Percentiles rank a stretch among this genome's conserved stretches.
These are phyloP conservation scores for Drosophila demipolita DNA, from an alignment of 2,888 invertebrate genomes.

Conservation along the genomic window DNA sequence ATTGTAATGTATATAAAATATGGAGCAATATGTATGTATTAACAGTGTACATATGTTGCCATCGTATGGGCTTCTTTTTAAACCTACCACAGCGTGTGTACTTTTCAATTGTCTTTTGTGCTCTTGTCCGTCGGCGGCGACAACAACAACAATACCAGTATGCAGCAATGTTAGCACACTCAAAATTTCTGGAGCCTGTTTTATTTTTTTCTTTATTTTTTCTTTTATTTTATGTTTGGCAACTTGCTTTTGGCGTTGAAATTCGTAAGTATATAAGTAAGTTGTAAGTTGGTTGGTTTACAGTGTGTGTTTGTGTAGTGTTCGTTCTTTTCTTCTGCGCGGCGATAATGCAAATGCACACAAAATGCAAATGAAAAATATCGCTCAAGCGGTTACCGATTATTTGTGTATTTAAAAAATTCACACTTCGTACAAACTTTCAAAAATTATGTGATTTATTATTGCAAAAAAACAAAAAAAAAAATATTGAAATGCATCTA, in stretches of 20 bases:
- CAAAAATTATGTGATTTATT: slow-evolving; percentile 34
- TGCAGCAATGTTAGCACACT: slow-evolving; percentile 61
- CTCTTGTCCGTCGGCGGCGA: slow-evolving; percentile 45
- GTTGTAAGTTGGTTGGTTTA: slow-evolving; percentile 5
- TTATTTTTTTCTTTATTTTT: background rate
- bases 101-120: slow-evolving; percentile 48
- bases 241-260: slow-evolving; percentile 55
- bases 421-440: slow-evolving; percentile 43
- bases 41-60: slow-evolving; percentile 2
- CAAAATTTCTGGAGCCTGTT: slow-evolving; percentile 60
- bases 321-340: slow-evolving; percentile 30
- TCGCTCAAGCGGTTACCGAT: slow-evolving; percentile 7
- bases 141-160: slow-evolving; percentile 47
- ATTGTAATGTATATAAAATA: slow-evolving; percentile 1
- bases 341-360: slow-evolving; percentile 40
- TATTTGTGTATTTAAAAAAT: slow-evolving; percentile 9
- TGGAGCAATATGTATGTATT: background rate
- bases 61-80: slow-evolving; percentile 3
- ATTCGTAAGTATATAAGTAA: slow-evolving; percentile 34
- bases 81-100: slow-evolving; percentile 52
- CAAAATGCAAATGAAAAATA: slow-evolving; percentile 50
- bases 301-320: slow-evolving; percentile 5
- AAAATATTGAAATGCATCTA: slow-evolving; percentile 35
- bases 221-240: slow-evolving; percentile 52
- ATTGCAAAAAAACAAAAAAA: slow-evolving; percentile 18